A percentile compares a stretch with the other conserved stretches of the same genome.
Conservation (phyloP, 1,140 invertebrate species). For the Aphelenchoides besseyi region DNA sequence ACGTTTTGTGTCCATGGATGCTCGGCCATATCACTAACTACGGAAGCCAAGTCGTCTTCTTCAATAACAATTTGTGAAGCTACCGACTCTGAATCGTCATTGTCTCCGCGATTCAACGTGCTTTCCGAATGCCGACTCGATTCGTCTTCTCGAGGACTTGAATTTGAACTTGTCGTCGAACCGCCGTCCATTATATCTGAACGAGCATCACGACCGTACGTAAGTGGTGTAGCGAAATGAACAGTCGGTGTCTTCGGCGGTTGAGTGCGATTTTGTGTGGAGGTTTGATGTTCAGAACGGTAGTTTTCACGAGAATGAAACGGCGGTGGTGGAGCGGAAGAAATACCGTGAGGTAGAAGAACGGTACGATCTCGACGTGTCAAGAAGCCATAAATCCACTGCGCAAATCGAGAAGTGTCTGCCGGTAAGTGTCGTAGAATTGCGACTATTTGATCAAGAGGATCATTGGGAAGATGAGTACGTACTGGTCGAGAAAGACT, state of each 20-base stretch:
- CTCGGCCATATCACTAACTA: constrained; percentile 35
- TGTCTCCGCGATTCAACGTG: constrained; percentile 9
- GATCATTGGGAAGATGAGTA: constrained; percentile 15
- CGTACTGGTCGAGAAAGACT: constrained; percentile 26
- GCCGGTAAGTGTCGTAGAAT: constrained; percentile 35
- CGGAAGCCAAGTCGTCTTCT: constrained; percentile 44
- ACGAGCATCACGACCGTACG: no score
- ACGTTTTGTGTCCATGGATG: no score
- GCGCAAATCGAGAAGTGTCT: constrained; percentile 40
- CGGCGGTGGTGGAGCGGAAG: neutral
- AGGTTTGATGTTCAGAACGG: neutral
- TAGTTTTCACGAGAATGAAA: neutral
- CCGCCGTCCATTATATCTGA: constrained; percentile 35
- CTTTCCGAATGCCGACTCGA: neutral
- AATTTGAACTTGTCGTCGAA: constrained; percentile 30
- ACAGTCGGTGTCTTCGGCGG: neutral
- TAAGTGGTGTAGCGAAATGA: neutral
- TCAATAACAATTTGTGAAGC: constrained; percentile 28
- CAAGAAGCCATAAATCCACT: constrained; percentile 36
- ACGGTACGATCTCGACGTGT: neutral
- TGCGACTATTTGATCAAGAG: constrained; percentile 39
- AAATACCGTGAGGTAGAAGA: neutral
- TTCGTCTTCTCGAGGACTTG: constrained; percentile 18
- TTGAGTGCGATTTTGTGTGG: neutral
- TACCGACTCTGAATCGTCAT: neutral